These are phyloP conservation scores for Forbesichthys agassizii DNA, from an alignment of 2,113 vertebrate species.

Conservation along the genomic window DNA sequence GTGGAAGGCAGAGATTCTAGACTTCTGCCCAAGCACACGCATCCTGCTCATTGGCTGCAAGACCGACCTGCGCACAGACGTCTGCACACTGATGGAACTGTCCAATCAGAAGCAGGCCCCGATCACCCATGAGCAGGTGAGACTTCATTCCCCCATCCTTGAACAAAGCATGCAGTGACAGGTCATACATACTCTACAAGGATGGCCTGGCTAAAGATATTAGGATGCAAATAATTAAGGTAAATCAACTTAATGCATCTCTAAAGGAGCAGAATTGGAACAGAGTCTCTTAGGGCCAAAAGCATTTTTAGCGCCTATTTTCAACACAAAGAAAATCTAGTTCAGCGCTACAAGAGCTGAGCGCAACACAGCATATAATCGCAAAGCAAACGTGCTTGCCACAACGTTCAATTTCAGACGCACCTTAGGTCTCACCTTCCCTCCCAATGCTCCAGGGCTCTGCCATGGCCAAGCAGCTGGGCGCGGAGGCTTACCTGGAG, in stretches of 20 bases:
- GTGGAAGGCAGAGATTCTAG: conserved; percentile 94
- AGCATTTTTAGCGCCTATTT: too few species aligned
- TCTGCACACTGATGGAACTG: conserved; percentile 94
- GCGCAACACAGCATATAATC: too few species aligned
- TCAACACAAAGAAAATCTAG: too few species aligned
- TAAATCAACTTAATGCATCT: too few species aligned
- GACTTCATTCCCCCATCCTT: conserved; percentile 5
- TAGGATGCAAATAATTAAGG: too few species aligned
- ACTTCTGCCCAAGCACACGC: conserved; percentile 91
- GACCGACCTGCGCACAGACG: conserved; percentile 90
- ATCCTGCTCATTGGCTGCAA: conserved; percentile 95
- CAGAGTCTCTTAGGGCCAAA: too few species aligned
- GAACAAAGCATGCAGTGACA: too few species aligned
- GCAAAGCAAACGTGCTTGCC: too few species aligned
- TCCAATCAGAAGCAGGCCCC: conserved; percentile 94
- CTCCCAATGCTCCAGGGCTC: conserved; percentile 78
- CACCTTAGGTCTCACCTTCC: too few species aligned
- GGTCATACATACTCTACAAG: not conserved
- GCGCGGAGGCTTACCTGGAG: conserved; percentile 90
- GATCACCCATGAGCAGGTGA: conserved; percentile 92
- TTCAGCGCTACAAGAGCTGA: too few species aligned
- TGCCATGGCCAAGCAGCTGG: conserved; percentile 88
- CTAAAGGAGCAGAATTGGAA: too few species aligned
- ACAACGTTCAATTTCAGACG: too few species aligned
- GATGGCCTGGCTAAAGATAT: not conserved